Conservation (phyloP, 1,140 invertebrate genomes). For the Eupristina koningsbergeri region DNA sequence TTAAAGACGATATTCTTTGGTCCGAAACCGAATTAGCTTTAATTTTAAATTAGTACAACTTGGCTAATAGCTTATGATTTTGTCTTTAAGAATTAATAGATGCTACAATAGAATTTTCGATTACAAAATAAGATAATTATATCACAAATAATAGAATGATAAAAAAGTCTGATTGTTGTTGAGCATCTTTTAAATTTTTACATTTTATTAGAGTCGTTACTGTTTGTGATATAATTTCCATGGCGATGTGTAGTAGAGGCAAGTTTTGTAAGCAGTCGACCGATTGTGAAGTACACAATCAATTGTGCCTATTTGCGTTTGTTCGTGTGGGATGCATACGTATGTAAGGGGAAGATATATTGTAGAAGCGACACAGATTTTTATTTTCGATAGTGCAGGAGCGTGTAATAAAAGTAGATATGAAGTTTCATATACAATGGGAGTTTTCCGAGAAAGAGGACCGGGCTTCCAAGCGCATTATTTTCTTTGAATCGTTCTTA, state of each 20-base stretch:
- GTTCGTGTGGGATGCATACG: no score
- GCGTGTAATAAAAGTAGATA: slow-evolving; percentile 10
- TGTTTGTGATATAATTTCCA: neutral
- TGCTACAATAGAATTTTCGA: neutral
- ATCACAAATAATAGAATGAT: neutral
- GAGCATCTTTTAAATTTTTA: neutral
- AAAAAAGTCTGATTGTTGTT: neutral
- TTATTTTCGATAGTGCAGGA: slow-evolving; percentile 8
- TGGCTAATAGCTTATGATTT: neutral
- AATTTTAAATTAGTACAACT: neutral
- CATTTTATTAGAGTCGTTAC: no score
- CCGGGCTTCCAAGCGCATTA: neutral
- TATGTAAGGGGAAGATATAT: neutral
- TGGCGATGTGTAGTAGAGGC: neutral
- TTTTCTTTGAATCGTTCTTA: slow-evolving; percentile 4
- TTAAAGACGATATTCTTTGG: neutral
- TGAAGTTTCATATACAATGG: slow-evolving; percentile 17
- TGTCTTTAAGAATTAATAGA: neutral
- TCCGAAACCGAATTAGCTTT: neutral
- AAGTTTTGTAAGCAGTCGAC: neutral
- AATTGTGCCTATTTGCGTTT: no score
- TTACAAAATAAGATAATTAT: neutral
- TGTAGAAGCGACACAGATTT: neutral
- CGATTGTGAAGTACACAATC: neutral
- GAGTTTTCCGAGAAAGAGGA: neutral